A percentile compares a stretch with the other conserved stretches of the same genome.
phyloP scores from a whole-genome alignment of 2,113 vertebrate species.

The Mastomys natalensis region DNA sequence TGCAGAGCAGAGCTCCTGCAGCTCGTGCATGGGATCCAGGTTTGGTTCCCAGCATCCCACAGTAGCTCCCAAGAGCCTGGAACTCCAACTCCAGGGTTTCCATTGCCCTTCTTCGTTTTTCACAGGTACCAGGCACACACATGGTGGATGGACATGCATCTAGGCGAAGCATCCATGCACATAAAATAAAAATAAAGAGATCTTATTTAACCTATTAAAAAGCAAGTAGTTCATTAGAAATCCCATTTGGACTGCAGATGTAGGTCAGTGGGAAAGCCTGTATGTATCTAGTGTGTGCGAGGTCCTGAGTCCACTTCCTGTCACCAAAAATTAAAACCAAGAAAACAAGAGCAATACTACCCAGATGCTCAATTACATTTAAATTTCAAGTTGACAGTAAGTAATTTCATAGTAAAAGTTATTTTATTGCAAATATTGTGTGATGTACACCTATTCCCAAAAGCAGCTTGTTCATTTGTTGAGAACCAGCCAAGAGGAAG shows the following conservation, averaged over 20 bases:
- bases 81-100: not conserved
- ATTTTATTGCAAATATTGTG: not conserved
- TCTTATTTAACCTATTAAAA: not conserved
- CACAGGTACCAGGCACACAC: not conserved
- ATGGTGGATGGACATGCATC: not conserved
- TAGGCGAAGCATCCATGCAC: not conserved
- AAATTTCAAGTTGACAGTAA: not conserved
- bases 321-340: not conserved
- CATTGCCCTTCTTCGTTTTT: not conserved
- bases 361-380: not conserved
- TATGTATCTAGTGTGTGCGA: no score
- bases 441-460: not conserved
- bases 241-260: not conserved
- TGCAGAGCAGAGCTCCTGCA: not conserved
- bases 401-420: not conserved
- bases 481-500: not conserved
- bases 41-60: not conserved
- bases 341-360: not conserved
- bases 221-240: not conserved
- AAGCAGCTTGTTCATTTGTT: not conserved
- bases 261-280: no score
- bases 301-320: not conserved
- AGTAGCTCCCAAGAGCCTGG: not conserved
- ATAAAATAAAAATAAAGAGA: not conserved
- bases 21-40: not conserved